phyloP scores from a whole-genome alignment of 2,113 vertebrate species.

The Natator depressus region DNA sequence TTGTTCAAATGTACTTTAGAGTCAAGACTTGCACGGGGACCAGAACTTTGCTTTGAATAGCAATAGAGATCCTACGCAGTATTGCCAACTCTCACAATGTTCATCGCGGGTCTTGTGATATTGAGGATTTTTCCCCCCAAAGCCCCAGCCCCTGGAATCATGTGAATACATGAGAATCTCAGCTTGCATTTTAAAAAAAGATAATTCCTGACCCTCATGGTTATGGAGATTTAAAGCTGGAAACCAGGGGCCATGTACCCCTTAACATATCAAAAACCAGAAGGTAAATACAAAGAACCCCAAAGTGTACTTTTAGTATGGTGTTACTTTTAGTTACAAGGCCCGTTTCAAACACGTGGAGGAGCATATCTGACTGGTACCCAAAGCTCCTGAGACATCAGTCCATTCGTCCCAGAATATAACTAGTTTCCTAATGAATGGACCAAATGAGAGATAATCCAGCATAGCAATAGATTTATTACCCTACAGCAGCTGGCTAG shows the following conservation, averaged over 20 bases:
- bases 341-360: neutral
- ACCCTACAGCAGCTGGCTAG: neutral
- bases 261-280: neutral
- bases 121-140: neutral
- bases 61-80: neutral
- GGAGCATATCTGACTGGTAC: neutral
- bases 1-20: neutral
- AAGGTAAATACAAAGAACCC: neutral
- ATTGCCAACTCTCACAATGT: neutral
- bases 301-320: neutral
- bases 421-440: neutral
- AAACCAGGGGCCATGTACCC: neutral
- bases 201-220: neutral
- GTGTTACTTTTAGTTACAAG: neutral
- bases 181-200: neutral
- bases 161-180: fast-evolving
- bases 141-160: neutral
- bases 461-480: neutral
- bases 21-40: neutral
- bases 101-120: neutral
- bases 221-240: neutral
- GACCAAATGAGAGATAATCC: neutral
- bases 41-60: neutral
- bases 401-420: fast-evolving
- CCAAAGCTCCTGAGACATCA: neutral